Conservation (phyloP, 2,797 vertebrate genomes). For the Gadopsis marmoratus region DNA sequence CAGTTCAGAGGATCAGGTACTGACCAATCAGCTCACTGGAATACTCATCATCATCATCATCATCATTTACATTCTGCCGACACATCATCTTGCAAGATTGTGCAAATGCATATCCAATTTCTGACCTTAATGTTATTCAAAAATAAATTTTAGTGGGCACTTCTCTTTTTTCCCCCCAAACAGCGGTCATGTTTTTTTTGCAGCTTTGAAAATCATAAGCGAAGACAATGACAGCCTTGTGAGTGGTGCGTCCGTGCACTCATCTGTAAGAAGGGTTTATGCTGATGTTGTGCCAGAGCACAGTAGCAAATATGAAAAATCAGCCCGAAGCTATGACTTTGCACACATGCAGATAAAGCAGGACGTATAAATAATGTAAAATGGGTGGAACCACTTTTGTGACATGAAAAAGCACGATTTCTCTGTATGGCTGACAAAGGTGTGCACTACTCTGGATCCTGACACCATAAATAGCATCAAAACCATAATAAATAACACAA, state of each 20-base stretch:
- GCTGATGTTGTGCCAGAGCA: constrained; percentile 26
- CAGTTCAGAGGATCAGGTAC: neutral
- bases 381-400: neutral
- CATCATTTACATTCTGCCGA: neutral
- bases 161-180: neutral
- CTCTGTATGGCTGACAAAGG: too few relatives aligned
- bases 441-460: neutral
- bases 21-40: neutral
- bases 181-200: constrained; percentile 17
- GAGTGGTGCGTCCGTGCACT: constrained; percentile 14
- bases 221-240: constrained; percentile 14
- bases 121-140: neutral
- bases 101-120: neutral
- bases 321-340: neutral
- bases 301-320: constrained; percentile 36
- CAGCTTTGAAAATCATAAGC: constrained; percentile 21
- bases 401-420: neutral
- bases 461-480: constrained; percentile 7
- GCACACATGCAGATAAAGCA: neutral
- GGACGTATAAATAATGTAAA: neutral
- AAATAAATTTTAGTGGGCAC: neutral
- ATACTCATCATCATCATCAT: neutral
- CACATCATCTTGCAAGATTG: neutral
- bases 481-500: neutral
- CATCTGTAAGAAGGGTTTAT: constrained; percentile 21